A percentile compares a stretch with the other conserved stretches of the same genome.
Conservation (phyloP, 2,113 vertebrate genomes). For the Spea multiplicata region DNA sequence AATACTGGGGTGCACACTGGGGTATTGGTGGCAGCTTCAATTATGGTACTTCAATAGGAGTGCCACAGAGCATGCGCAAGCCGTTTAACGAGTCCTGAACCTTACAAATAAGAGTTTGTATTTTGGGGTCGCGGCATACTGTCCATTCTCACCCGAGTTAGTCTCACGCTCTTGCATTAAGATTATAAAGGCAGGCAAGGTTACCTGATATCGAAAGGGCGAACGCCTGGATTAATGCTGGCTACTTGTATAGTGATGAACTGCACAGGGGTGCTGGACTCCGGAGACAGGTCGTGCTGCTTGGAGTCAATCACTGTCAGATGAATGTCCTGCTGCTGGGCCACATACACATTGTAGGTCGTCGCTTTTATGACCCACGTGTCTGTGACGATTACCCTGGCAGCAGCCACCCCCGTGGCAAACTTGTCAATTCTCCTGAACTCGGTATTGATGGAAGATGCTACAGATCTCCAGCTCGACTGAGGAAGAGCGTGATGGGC, state of each 20-base stretch:
- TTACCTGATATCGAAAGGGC: slow-evolving; percentile 84
- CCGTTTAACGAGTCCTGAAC: too few relatives aligned
- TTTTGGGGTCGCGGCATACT: too few relatives aligned
- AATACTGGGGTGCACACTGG: too few relatives aligned
- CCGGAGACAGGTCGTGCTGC: slow-evolving; percentile 83
- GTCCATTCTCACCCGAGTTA: too few relatives aligned
- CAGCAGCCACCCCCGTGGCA: slow-evolving; percentile 78
- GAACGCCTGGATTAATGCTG: slow-evolving; percentile 71
- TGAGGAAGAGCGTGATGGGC: slow-evolving; percentile 67
- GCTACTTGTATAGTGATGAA: slow-evolving; percentile 83
- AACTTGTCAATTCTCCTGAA: slow-evolving; percentile 93
- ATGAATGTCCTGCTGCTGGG: slow-evolving; percentile 82
- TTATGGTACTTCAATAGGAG: too few relatives aligned
- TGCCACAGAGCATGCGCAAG: too few relatives aligned
- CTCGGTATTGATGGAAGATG: slow-evolving; percentile 81
- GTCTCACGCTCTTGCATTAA: too few relatives aligned
- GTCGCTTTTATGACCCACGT: slow-evolving; percentile 90
- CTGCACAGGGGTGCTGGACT: slow-evolving; percentile 79
- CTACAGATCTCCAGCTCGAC: slow-evolving; percentile 75
- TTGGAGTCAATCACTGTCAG: slow-evolving; percentile 80
- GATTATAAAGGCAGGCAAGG: neutral
- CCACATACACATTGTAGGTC: slow-evolving; percentile 78
- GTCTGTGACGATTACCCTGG: slow-evolving; percentile 85
- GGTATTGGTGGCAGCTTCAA: too few relatives aligned
- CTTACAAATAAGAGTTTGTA: too few relatives aligned